phyloP scores from a whole-genome alignment of 2,113 vertebrate species.

The Hemibates koningsi region DNA sequence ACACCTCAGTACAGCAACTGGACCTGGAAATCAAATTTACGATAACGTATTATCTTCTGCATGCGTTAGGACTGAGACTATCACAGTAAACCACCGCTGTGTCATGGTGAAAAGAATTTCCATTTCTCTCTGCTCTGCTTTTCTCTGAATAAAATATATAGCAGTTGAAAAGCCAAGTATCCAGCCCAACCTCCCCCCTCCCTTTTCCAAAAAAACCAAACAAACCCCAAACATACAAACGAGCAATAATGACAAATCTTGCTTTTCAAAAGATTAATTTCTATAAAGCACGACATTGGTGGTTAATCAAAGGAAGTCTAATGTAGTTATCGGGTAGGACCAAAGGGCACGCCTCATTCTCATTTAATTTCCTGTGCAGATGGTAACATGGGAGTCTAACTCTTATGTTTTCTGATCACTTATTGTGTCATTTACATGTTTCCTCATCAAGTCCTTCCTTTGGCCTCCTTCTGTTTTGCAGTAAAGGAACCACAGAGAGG shows the following conservation, averaged over 20 bases:
- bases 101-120: not conserved
- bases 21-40: constrained; percentile 36
- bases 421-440: not conserved
- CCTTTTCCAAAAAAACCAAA: not conserved
- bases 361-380: not conserved
- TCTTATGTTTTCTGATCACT: not conserved
- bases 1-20: not conserved
- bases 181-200: rapidly evolving
- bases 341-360: not conserved
- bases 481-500: not conserved
- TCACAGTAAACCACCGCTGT: constrained; percentile 6
- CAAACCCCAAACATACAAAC: not conserved
- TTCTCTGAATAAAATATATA: not conserved
- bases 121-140: not conserved
- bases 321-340: not conserved
- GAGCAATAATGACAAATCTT: not conserved
- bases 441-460: not conserved
- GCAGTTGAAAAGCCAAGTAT: not conserved
- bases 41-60: constrained; percentile 24
- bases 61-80: not conserved
- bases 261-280: not conserved
- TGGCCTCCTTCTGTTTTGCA: not conserved
- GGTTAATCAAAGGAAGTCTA: not conserved
- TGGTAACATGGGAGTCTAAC: not conserved
- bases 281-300: not conserved